A percentile compares a stretch with the other conserved stretches of the same genome.
phyloP scores from a whole-genome alignment of 1,140 invertebrate genomes.

The Drosophila funebris region DNA sequence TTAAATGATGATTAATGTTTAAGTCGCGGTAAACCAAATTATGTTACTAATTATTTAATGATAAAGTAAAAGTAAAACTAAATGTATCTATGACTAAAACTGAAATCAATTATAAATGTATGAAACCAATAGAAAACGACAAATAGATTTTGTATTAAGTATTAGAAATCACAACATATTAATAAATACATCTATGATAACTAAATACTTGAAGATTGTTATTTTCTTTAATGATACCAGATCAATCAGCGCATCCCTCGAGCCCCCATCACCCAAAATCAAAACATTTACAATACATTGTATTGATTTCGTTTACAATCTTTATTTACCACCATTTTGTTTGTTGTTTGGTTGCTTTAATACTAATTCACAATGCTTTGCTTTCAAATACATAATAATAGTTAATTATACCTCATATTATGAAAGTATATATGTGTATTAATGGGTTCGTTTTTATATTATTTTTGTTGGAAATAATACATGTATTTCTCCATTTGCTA shows the following conservation, averaged over 20 bases:
- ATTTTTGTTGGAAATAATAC: slow-evolving; percentile 45
- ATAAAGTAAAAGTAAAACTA: slow-evolving; percentile 55
- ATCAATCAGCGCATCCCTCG: too few relatives aligned
- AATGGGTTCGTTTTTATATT: slow-evolving; percentile 23
- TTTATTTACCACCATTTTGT: slow-evolving; percentile 75
- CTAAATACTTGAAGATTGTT: not conserved
- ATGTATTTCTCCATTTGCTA: slow-evolving; percentile 61
- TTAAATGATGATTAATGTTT: slow-evolving; percentile 62
- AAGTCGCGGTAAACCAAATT: slow-evolving; percentile 79
- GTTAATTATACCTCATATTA: slow-evolving; percentile 70
- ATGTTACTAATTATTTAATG: slow-evolving; percentile 80
- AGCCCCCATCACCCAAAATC: too few relatives aligned
- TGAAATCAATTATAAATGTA: slow-evolving; percentile 71
- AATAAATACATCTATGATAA: slow-evolving; percentile 52
- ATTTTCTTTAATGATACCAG: too few relatives aligned
- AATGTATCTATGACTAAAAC: slow-evolving; percentile 66
- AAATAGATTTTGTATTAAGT: slow-evolving; percentile 74
- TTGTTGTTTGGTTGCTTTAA: slow-evolving; percentile 69
- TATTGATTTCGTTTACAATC: slow-evolving; percentile 58
- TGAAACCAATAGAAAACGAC: slow-evolving; percentile 57
- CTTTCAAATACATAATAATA: slow-evolving; percentile 78
- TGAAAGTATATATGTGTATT: slow-evolving; percentile 58
- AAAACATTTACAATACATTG: too few relatives aligned
- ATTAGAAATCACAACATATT: slow-evolving; percentile 54
- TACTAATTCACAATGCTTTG: slow-evolving; percentile 81